phyloP scores from a whole-genome alignment of 2,888 invertebrate genomes.

The Marronus borbonicus region DNA sequence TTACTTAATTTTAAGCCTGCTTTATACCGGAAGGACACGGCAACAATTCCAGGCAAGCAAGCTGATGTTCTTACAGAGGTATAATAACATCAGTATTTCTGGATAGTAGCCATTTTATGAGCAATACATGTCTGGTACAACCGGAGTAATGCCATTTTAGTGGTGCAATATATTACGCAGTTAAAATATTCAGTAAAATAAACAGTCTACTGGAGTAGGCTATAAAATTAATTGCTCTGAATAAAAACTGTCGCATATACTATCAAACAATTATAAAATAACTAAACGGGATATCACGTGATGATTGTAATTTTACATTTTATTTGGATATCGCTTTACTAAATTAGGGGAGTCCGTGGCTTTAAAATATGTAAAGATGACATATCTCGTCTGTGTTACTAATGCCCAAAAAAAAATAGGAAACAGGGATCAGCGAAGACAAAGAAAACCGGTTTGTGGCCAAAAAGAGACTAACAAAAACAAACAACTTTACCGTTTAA shows the following conservation, averaged over 20 bases:
- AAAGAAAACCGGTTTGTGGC: slow-evolving; percentile 3
- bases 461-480: slow-evolving; percentile 30
- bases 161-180: slow-evolving; percentile 29
- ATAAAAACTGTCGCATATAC: slow-evolving; percentile 15
- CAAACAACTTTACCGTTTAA: slow-evolving; percentile 34
- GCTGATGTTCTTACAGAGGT: not conserved
- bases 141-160: slow-evolving; percentile 32
- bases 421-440: slow-evolving; percentile 45
- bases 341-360: slow-evolving; percentile 4
- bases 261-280: not conserved
- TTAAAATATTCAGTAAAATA: slow-evolving; percentile 33
- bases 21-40: too few relatives aligned
- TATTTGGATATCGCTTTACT: not conserved
- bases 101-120: slow-evolving; percentile 19
- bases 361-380: slow-evolving; percentile 52
- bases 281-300: not conserved
- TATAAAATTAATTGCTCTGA: slow-evolving; percentile 29
- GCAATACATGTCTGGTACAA: slow-evolving; percentile 28
- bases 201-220: slow-evolving; percentile 3
- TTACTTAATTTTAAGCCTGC: too few relatives aligned
- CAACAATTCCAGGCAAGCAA: too few relatives aligned
- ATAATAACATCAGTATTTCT: slow-evolving; percentile 20
- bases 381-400: slow-evolving; percentile 48
- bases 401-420: slow-evolving; percentile 45
- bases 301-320: slow-evolving; percentile 1